Percentiles rank a stretch among this genome's conserved stretches.
Evolutionary conservation across 2,888 invertebrate species (phyloP).

Genomic region (Pristionchus entomophagus): DNA sequence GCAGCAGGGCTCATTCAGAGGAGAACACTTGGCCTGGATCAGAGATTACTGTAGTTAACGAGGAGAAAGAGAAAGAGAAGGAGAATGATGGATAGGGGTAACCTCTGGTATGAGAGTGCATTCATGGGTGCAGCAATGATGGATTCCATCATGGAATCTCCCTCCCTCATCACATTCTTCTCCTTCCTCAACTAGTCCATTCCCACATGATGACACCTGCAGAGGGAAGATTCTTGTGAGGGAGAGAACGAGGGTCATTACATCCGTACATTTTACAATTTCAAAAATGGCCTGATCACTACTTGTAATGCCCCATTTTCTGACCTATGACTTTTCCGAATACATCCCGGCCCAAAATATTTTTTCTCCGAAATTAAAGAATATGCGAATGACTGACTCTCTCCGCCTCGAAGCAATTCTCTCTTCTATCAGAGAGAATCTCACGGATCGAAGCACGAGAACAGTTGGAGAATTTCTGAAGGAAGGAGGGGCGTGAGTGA

Average conservation of each 20-base stretch:
- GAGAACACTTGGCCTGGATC: constrained; percentile 42
- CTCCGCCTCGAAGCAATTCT: constrained; percentile 42
- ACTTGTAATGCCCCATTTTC: too few species aligned
- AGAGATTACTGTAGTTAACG: neutral
- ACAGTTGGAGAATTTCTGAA: constrained; percentile 48
- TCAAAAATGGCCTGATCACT: too few species aligned
- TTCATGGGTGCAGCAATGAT: constrained; percentile 38
- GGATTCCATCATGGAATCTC: constrained; percentile 34
- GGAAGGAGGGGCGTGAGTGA: neutral
- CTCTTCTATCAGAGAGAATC: constrained; percentile 45
- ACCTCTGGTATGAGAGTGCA: constrained; percentile 41
- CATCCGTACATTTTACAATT: too few species aligned
- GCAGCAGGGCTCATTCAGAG: constrained; percentile 45
- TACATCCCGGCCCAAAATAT: too few species aligned
- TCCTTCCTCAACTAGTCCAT: constrained; percentile 92
- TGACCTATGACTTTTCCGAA: too few species aligned
- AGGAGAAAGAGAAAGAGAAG: neutral
- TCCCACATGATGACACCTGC: constrained; percentile 89
- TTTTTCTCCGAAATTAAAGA: too few species aligned
- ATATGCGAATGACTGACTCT: constrained; percentile 29
- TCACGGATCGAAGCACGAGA: neutral
- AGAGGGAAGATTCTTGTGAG: neutral
- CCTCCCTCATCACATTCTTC: constrained; percentile 90
- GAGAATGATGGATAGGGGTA: neutral
- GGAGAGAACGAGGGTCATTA: too few species aligned